Base-by-base conservation (phyloP, 2,888 invertebrate genomes). In the Elaeidobius kamerunicus region DNA sequence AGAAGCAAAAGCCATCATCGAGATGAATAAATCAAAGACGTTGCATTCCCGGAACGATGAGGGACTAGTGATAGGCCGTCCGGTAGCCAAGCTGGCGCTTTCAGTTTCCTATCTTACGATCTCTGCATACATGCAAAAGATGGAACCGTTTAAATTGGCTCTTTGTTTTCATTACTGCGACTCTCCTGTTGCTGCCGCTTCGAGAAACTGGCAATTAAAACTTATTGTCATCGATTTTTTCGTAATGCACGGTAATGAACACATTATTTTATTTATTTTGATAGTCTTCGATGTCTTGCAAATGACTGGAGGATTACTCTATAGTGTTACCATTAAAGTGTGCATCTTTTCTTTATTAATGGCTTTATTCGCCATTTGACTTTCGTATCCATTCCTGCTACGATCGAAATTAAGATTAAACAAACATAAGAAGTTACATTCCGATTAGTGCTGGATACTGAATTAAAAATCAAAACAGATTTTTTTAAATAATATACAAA, bases 91-190 rank as follows among this genome's bases (percentile, higher is more conserved):
- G 60, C 63, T 63, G 65, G 66, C 65, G 64, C 66, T 65, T 52
- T 59, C 58, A 55, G 50, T 43, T 20, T 28, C 62, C 64, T 65
- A 65, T 65, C 65, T 55, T 50, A 50, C 53, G 51, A 65, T 65
- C 63, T 63, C 45, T 55, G 58, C 51, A 65, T 67, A 64, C 65
- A 68, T 68, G 67, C 67, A 66, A 67, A 67, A 59, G 61, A 63
- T 63, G 63, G 63, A 62, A 59, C 66, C 63, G 62, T 66, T 67
- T 68, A 68, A 68, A 67, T 68, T 66, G 68, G 65, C 64, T 67
- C 67, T 68, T 68, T 68, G 67, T 68, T 68, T 67, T 68, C 66
- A 68, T 67, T 68, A 66, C 63, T 42, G 43, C 46, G 36, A 39
- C 39, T 41, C n/a, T n/a, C 47, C 52, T 52, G 43, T 35, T 46